Evolutionary conservation across 2,797 vertebrate genomes (phyloP).

Genomic region (Eleutherodactylus coqui): DNA sequence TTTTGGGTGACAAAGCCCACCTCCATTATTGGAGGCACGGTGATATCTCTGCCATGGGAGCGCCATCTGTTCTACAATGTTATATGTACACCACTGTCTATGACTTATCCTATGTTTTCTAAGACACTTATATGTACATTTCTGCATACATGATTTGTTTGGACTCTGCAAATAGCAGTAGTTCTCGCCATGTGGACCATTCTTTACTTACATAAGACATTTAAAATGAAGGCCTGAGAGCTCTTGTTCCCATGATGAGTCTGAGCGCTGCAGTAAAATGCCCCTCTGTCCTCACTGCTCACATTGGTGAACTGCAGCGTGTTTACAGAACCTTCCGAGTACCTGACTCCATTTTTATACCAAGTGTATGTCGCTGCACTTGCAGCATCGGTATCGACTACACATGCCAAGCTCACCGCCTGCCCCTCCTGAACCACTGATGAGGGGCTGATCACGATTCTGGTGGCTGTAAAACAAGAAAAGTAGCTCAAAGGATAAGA

Average conservation of each 20-base stretch:
- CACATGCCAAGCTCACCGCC: conserved; percentile 71
- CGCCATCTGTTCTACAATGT: no score
- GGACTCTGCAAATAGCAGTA: not conserved
- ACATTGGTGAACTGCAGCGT: conserved; percentile 61
- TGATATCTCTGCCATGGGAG: no score
- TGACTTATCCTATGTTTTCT: no score
- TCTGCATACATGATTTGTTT: not conserved
- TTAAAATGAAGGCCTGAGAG: conserved; percentile 69
- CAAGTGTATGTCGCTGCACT: conserved; percentile 69
- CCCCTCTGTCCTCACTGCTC: conserved; percentile 29
- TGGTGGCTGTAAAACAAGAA: conserved; percentile 63
- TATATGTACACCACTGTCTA: not conserved
- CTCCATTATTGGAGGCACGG: not conserved
- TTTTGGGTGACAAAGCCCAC: not conserved
- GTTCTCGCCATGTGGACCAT: not conserved
- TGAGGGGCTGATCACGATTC: conserved; percentile 69
- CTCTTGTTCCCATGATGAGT: conserved; percentile 22
- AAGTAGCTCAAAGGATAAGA: not conserved
- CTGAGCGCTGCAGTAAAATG: conserved; percentile 68
- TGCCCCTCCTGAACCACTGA: conserved; percentile 67
- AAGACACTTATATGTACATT: not conserved
- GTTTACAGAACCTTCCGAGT: not conserved
- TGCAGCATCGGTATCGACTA: not conserved
- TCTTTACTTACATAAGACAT: conserved; percentile 73
- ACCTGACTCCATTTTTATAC: conserved; percentile 68